Percentiles rank a stretch among this genome's conserved stretches.
Evolutionary conservation across 2,888 invertebrate species (phyloP).

Genomic region (Podabrus alpinus): DNA sequence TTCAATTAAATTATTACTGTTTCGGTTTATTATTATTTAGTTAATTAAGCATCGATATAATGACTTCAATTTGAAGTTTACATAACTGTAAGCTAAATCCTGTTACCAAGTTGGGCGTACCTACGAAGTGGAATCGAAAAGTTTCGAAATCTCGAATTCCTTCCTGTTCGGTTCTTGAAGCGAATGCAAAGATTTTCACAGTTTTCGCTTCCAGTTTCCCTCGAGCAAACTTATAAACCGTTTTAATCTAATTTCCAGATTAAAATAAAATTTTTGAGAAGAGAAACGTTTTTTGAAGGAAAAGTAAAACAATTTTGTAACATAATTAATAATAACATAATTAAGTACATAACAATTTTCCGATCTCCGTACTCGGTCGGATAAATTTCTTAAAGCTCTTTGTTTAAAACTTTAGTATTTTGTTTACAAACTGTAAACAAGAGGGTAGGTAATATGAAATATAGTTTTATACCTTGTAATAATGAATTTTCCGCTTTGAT

Average conservation of each 20-base stretch:
- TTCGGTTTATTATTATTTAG: background rate
- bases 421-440: background rate
- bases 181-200: background rate
- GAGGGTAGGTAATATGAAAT: background rate
- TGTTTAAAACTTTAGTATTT: background rate
- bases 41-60: background rate
- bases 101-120: background rate
- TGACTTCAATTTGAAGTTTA: background rate
- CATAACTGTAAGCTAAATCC: background rate
- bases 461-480: background rate
- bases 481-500: background rate
- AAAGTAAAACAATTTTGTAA: background rate
- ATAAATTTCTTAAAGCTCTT: background rate
- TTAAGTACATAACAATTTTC: background rate
- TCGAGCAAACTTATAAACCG: background rate
- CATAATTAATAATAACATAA: no score
- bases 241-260: background rate
- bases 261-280: background rate
- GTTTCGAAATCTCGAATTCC: background rate
- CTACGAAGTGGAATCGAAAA: background rate
- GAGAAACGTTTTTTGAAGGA: background rate
- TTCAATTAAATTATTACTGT: background rate
- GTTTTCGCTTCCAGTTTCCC: background rate
- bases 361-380: background rate
- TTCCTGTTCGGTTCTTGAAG: background rate